Percentiles rank a stretch among this genome's conserved stretches.
phyloP scores from a whole-genome alignment of 1,140 invertebrate species.

The Drosophila elegans region DNA sequence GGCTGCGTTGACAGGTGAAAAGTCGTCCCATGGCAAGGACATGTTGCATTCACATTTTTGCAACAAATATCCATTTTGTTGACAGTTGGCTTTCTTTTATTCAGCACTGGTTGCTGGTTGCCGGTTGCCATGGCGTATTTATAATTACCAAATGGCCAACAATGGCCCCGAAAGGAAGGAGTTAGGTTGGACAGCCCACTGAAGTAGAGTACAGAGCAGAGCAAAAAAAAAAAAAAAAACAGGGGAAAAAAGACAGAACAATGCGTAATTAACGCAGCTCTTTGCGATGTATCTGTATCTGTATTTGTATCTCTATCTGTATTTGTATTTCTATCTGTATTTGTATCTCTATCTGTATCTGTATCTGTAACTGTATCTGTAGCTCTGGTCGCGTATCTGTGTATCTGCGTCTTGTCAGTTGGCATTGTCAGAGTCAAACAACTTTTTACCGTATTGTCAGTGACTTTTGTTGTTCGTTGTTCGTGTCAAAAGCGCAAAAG shows the following conservation, averaged over 20 bases:
- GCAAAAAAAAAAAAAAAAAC: constrained; percentile 1
- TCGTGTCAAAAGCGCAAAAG: constrained; percentile 73
- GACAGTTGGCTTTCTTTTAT: constrained; percentile 59
- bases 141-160: constrained; percentile 81
- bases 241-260: constrained; percentile 47
- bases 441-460: constrained; percentile 52
- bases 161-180: constrained; percentile 43
- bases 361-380: constrained; percentile 12
- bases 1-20: constrained; percentile 57
- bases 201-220: background rate
- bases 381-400: constrained; percentile 7
- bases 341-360: constrained; percentile 19
- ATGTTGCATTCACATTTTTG: constrained; percentile 39
- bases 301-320: constrained; percentile 16
- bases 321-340: constrained; percentile 10
- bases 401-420: constrained; percentile 63
- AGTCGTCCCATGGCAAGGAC: constrained; percentile 33
- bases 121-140: constrained; percentile 71
- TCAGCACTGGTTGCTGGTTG: constrained; percentile 11
- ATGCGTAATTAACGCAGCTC: constrained; percentile 74
- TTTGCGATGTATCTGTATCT: constrained; percentile 13
- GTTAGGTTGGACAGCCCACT: constrained; percentile 46
- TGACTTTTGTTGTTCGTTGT: constrained; percentile 46
- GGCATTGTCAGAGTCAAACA: constrained; percentile 76
- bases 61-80: constrained; percentile 77